Evolutionary conservation across 2,888 invertebrate genomes (phyloP).

Genomic region (Plebejus argus): DNA sequence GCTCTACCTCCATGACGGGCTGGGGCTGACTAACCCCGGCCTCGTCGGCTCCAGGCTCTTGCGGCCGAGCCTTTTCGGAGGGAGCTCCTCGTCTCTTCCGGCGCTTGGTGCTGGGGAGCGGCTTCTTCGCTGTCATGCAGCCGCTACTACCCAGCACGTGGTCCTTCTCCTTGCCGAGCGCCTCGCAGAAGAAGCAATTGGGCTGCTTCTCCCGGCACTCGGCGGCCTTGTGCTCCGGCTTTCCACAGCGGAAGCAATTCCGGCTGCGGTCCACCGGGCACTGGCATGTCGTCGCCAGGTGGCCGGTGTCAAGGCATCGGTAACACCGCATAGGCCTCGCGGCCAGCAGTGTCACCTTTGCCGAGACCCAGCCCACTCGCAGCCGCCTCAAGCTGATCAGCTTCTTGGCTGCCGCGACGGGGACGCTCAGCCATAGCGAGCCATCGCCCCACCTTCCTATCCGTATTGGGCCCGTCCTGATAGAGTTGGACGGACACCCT

Average conservation of each 20-base stretch:
- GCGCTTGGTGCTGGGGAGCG: too few species aligned
- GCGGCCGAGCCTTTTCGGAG: too few species aligned
- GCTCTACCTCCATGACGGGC: too few species aligned
- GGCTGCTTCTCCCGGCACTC: neutral
- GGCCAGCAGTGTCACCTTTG: constrained; percentile 34
- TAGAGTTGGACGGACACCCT: neutral
- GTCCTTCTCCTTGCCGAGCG: neutral
- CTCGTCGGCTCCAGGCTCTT: too few species aligned
- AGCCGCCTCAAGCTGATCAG: neutral
- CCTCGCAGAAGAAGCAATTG: neutral
- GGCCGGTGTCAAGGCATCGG: constrained; percentile 19
- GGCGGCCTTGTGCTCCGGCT: constrained; percentile 19
- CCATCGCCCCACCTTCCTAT: neutral
- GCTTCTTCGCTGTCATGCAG: too few species aligned
- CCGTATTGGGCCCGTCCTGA: constrained; percentile 21
- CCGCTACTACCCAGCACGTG: neutral
- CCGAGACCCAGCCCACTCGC: neutral
- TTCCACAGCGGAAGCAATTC: constrained; percentile 29
- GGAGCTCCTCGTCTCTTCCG: too few species aligned
- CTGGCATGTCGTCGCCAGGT: neutral
- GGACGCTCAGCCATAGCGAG: neutral
- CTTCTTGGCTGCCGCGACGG: neutral
- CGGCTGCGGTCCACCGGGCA: constrained; percentile 16
- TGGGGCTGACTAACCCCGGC: too few species aligned
- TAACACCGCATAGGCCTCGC: constrained; percentile 25